Base-by-base conservation (phyloP, 2,888 invertebrate genomes). In the Sclerodermus sp. region DNA sequence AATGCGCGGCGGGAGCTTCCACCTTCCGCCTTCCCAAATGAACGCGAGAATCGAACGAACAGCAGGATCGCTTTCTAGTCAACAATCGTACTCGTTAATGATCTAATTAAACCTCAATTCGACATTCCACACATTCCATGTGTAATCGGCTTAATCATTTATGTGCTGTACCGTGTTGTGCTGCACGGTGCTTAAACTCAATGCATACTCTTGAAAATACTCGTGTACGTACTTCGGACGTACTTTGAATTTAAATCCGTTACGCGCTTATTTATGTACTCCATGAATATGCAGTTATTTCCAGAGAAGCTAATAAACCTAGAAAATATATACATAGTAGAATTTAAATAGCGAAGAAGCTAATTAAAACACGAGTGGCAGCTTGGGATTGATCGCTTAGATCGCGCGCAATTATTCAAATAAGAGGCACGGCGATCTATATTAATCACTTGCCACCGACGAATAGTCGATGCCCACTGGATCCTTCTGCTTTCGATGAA, bases 71-170 rank as follows among this genome's bases (percentile, higher is more conserved):
- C 60, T 60, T 60, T 60, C 60, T 55, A 60, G 60, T 57, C 60
- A 53, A 49, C 51, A 47, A 60, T 46, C 51, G 40, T 23, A 23
- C 48, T 38, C 53, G 49, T 54, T 58, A 53, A 58, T 47, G 52
- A 48, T 61, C 61, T 58, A 61, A 58, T 61, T 61, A 61, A 56
- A 58, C 46, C 51, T 47, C 45, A 31, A 29, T 47, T 40, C 42
- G 48, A 58, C 53, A 58, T 61, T 56, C 55, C 49, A 44, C 16
- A 45, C 47, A 40, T 50, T 56, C 53, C 58, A 32, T 31, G 55
- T 48, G 50, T 60, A 61, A 61, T 61, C 56, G 51, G 52, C 58
- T 61, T 58, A 61, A 61, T 55, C 58, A 58, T 58, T 61, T 55
- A 55, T 53, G 47, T 43, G 45, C 50, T 37, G 17, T 46, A 37